Evolutionary conservation across 2,113 vertebrate genomes (phyloP).

Genomic region (Menura novaehollandiae): DNA sequence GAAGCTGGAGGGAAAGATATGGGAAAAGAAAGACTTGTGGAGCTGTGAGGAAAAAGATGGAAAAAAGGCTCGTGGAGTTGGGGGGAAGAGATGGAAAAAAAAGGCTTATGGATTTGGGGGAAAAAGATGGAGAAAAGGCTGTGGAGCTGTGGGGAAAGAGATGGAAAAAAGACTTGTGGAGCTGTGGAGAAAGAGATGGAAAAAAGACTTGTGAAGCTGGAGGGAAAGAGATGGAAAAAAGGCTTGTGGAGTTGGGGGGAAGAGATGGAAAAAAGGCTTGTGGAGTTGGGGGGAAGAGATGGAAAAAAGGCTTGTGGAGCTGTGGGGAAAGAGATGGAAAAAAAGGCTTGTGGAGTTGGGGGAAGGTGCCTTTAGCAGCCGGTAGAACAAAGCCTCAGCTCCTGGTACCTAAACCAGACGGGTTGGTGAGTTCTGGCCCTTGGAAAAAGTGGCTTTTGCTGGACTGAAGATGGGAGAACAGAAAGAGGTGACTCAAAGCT

Average conservation of each 20-base stretch:
- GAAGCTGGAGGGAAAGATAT: background rate
- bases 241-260: background rate
- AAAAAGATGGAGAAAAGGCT: background rate
- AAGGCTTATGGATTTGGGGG: background rate
- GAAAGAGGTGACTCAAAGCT: accelerated
- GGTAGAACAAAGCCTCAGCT: background rate
- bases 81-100: background rate
- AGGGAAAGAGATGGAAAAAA: background rate
- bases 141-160: background rate
- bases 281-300: background rate
- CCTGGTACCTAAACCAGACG: accelerated
- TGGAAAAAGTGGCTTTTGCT: background rate
- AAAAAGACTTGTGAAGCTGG: background rate
- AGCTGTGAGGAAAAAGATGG: background rate
- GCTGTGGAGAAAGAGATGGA: too few relatives aligned
- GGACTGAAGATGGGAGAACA: background rate
- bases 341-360: background rate
- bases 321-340: background rate
- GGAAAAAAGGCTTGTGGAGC: accelerated
- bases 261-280: background rate
- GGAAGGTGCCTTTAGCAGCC: accelerated
- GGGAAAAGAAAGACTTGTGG: background rate
- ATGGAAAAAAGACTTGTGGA: background rate
- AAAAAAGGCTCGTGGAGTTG: background rate
- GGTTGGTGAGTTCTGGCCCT: accelerated